A percentile compares a stretch with the other conserved stretches of the same genome.
phyloP scores from a whole-genome alignment of 2,797 vertebrate genomes.

The Pseudomugil tenellus region DNA sequence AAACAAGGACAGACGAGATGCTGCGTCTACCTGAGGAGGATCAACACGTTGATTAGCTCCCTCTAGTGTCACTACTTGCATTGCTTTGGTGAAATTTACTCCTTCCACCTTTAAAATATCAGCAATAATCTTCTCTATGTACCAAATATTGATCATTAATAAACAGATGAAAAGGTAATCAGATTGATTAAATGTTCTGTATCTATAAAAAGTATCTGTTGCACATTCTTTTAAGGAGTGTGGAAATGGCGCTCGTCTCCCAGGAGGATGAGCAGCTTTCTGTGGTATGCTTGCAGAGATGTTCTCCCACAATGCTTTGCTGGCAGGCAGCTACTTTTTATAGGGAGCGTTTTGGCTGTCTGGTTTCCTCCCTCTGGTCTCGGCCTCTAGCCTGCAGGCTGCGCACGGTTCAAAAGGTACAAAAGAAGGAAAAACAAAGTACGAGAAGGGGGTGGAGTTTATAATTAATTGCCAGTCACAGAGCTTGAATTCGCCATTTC shows the following conservation, averaged over 20 bases:
- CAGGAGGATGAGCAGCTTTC: constrained; percentile 47
- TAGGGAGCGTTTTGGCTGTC: constrained; percentile 44
- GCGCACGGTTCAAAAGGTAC: constrained; percentile 32
- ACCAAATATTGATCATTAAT: background rate
- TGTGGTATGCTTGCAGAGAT: constrained; percentile 77
- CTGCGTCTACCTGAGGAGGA: background rate
- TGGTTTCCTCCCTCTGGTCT: constrained; percentile 24
- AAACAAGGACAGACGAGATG: background rate
- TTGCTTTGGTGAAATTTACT: background rate
- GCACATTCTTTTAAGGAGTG: background rate
- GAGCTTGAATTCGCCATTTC: constrained; percentile 69
- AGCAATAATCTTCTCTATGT: background rate
- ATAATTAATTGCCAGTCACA: constrained; percentile 65
- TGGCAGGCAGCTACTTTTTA: constrained; percentile 48
- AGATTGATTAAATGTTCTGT: too few relatives aligned
- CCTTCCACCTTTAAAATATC: background rate
- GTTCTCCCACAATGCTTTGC: constrained; percentile 69
- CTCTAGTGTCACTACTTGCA: background rate
- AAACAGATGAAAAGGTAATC: too few relatives aligned
- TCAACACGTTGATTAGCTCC: background rate
- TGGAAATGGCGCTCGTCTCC: constrained; percentile 56
- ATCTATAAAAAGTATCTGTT: background rate
- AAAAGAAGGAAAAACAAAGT: constrained; percentile 44
- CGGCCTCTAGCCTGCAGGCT: constrained; percentile 26
- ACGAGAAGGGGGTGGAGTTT: constrained; percentile 36